Conservation (phyloP, 1,140 invertebrate genomes). For the Gyrodactylus salaris region DNA sequence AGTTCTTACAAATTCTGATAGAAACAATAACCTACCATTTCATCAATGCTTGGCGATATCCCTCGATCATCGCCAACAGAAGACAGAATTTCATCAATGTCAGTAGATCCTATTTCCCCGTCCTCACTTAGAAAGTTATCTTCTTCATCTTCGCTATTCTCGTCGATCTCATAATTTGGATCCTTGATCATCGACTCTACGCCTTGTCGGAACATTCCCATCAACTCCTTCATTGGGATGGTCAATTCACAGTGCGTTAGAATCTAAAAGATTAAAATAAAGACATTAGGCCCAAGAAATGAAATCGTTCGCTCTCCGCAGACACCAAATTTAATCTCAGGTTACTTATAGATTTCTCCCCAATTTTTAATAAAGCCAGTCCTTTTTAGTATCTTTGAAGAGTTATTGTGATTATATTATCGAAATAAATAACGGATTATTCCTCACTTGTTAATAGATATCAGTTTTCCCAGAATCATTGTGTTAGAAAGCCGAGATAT, state of each 20-base stretch:
- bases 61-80: not conserved
- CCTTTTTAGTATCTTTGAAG: no score
- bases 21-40: no score
- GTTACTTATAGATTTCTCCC: no score
- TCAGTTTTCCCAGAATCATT: slow-evolving; percentile 12
- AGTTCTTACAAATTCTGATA: no score
- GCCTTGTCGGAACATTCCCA: slow-evolving; percentile 15
- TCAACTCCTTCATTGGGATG: slow-evolving; percentile 15
- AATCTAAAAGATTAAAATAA: no score
- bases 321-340: no score
- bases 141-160: slow-evolving; percentile 8
- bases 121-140: not conserved
- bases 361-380: no score
- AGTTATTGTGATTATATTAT: no score
- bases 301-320: no score
- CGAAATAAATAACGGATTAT: no score
- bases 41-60: not conserved
- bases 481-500: not conserved
- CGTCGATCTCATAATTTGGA: slow-evolving; percentile 7
- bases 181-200: slow-evolving; percentile 12
- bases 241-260: slow-evolving; percentile 16
- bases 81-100: not conserved
- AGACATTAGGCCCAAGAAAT: no score
- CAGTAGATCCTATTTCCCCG: not conserved
- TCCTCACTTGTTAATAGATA: no score